These are phyloP conservation scores for Drosophila imparisetae DNA, from an alignment of 2,888 invertebrate species.

Conservation along the genomic window DNA sequence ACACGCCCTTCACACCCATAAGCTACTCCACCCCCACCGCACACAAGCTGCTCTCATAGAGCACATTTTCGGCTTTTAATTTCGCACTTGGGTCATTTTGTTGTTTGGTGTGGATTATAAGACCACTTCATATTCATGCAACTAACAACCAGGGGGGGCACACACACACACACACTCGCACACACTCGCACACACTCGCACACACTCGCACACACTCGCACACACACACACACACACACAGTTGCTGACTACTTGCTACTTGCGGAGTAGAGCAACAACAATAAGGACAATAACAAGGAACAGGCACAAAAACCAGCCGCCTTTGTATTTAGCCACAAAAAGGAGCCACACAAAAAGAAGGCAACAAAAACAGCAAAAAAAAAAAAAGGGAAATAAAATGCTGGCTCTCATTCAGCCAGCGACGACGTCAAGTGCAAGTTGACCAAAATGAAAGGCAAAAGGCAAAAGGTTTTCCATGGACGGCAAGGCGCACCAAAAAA, in stretches of 20 bases:
- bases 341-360: constrained; percentile 51
- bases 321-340: constrained; percentile 78
- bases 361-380: constrained; percentile 12
- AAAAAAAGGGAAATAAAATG: constrained; percentile 21
- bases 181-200: constrained; percentile 28
- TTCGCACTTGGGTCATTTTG: constrained; percentile 82
- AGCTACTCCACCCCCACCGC: constrained; percentile 5
- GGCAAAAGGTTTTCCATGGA: constrained; percentile 50
- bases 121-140: constrained; percentile 83
- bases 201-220: constrained; percentile 32
- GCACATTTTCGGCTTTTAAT: constrained; percentile 81
- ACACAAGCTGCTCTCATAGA: constrained; percentile 25
- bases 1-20: neutral
- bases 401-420: constrained; percentile 24
- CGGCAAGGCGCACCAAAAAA: constrained; percentile 48
- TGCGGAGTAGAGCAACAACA: constrained; percentile 49
- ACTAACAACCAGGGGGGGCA: constrained; percentile 71
- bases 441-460: constrained; percentile 78
- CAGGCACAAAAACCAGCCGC: constrained; percentile 71
- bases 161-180: constrained; percentile 36
- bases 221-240: constrained; percentile 28
- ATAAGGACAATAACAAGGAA: constrained; percentile 47
- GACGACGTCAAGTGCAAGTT: constrained; percentile 74
- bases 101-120: constrained; percentile 82
- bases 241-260: constrained; percentile 56